Conservation (phyloP, 1,140 invertebrate species). For the Cherax quadricarinatus region DNA sequence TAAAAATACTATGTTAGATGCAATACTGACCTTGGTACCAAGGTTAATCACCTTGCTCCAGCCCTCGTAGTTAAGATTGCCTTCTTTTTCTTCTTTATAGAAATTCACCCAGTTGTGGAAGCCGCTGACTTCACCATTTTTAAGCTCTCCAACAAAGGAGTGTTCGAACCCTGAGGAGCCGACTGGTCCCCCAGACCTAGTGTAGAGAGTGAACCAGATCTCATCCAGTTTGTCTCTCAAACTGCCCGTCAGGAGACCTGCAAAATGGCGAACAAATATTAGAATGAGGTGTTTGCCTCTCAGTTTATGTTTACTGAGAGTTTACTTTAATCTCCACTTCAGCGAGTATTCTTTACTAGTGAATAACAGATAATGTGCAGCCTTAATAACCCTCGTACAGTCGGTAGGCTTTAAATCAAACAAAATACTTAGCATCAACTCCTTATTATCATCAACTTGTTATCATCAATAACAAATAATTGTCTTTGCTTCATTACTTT, state of each 20-base stretch:
- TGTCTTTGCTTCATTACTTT: too few species aligned
- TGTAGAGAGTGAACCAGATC: slow-evolving; percentile 83
- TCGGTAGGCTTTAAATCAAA: too few species aligned
- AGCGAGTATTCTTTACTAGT: too few species aligned
- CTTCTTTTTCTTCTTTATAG: slow-evolving; percentile 83
- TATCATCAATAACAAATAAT: too few species aligned
- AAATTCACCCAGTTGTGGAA: slow-evolving; percentile 95
- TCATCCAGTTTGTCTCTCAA: slow-evolving; percentile 86
- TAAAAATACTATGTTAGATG: too few species aligned
- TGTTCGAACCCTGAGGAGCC: slow-evolving; percentile 92
- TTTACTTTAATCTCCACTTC: too few species aligned
- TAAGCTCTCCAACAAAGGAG: slow-evolving; percentile 89
- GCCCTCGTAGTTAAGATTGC: slow-evolving; percentile 86
- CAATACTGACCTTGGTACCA: slow-evolving; percentile 76
- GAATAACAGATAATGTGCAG: too few species aligned
- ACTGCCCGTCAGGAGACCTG: slow-evolving; percentile 76
- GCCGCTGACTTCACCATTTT: slow-evolving; percentile 86
- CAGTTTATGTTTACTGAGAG: not conserved
- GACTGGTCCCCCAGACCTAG: slow-evolving; percentile 85
- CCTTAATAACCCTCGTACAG: too few species aligned
- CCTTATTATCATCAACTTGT: too few species aligned
- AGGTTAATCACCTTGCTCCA: slow-evolving; percentile 86
- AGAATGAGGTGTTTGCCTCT: not conserved
- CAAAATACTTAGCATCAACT: too few species aligned
- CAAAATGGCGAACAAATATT: not conserved